Evolutionary conservation across 2,113 vertebrate genomes (phyloP).

Genomic region (Salvelinus alpinus): DNA sequence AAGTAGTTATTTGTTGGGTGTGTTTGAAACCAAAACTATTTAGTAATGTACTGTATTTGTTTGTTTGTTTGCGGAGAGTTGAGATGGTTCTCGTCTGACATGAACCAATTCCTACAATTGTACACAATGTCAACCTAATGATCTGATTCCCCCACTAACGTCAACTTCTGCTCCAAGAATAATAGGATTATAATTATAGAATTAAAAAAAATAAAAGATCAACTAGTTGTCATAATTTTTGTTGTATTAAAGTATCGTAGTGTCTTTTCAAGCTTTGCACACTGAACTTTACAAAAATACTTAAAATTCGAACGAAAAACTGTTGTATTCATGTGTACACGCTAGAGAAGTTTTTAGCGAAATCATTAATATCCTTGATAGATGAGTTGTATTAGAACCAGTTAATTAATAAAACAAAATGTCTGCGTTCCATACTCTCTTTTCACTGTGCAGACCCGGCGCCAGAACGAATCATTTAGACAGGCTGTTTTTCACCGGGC

Average conservation of each 20-base stretch:
- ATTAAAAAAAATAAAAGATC: neutral
- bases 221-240: neutral
- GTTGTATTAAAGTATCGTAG: constrained; percentile 31
- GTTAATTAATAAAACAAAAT: constrained; percentile 39
- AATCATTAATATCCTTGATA: neutral
- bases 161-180: constrained; percentile 21
- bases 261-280: constrained; percentile 44
- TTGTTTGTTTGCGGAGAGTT: neutral
- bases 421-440: neutral
- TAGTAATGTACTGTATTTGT: constrained; percentile 8
- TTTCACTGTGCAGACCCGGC: neutral
- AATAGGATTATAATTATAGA: neutral
- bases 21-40: constrained; percentile 50
- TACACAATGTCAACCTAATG: neutral
- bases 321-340: constrained; percentile 40
- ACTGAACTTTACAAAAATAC: constrained; percentile 15
- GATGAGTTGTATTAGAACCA: constrained; percentile 17
- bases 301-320: constrained; percentile 24
- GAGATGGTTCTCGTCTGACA: neutral
- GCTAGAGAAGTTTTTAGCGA: neutral
- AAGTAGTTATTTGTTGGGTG: neutral
- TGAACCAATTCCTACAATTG: constrained; percentile 12
- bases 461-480: no score
- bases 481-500: neutral
- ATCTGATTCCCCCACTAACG: constrained; percentile 1